Percentiles rank a stretch among this genome's conserved stretches.
phyloP scores from a whole-genome alignment of 1,140 invertebrate genomes.

The Trichomalopsis sarcophagae region DNA sequence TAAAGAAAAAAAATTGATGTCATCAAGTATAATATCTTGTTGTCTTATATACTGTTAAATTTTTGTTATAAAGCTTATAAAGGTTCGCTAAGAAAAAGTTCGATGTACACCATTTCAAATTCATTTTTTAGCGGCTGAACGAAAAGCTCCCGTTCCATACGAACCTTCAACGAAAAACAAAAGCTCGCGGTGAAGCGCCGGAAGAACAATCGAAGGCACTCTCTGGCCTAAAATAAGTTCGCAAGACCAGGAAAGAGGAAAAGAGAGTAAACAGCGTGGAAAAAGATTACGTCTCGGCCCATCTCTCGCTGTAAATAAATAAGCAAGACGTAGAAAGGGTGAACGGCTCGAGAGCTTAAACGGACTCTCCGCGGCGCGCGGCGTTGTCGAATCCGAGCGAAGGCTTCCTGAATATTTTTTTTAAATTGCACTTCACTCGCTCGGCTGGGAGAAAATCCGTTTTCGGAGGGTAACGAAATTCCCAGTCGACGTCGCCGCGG shows the following conservation, averaged over 20 bases:
- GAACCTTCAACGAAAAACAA: too few relatives aligned
- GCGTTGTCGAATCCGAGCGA: constrained; percentile 10
- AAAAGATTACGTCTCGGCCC: background rate
- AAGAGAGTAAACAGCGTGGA: background rate
- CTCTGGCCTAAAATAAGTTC: background rate
- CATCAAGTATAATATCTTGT: too few relatives aligned
- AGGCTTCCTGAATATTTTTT: constrained; percentile 37
- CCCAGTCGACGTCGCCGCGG: constrained; percentile 12
- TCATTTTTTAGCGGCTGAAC: too few relatives aligned
- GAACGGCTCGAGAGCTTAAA: constrained; percentile 21
- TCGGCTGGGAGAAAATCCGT: constrained; percentile 42
- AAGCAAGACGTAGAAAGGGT: background rate
- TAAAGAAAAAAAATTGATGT: too few relatives aligned
- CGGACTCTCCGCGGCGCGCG: constrained; percentile 2
- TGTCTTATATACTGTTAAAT: too few relatives aligned
- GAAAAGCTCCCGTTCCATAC: too few relatives aligned
- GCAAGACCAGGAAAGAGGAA: background rate
- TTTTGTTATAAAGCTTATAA: too few relatives aligned
- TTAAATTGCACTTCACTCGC: constrained; percentile 47
- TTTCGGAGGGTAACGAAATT: constrained; percentile 49
- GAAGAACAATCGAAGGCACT: background rate
- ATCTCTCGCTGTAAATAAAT: constrained; percentile 5
- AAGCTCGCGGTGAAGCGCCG: too few relatives aligned
- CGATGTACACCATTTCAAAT: too few relatives aligned
- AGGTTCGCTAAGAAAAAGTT: too few relatives aligned